Evolutionary conservation across 2,113 vertebrate genomes (phyloP), one percentile per base, ranked within the genome.

Genomic region (Cryptotis parvus): DNA sequence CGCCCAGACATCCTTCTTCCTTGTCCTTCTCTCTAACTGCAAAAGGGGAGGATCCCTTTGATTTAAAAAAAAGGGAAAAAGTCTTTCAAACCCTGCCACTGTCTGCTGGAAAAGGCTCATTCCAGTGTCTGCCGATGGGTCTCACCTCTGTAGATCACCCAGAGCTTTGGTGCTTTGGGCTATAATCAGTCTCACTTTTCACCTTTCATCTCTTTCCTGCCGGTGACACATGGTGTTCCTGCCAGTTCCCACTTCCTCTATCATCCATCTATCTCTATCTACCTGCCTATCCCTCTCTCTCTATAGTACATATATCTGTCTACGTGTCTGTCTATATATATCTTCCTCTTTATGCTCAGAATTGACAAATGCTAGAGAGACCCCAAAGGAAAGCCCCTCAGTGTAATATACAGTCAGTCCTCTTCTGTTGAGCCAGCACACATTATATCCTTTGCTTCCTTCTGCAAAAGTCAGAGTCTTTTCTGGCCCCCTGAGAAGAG

Each of bases 161-260:
- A 2, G 73, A 45, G 78, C 77, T 80, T 79, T 87, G 77, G 89
- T 89, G 78, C 95, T 92, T 86, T 88, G 87, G 85, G 88, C 72
- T 95, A 49, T 91, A 90, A 94, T 94, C 95, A 81, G 85, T 84
- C 90, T 94, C 79, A 33, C 74, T 93, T 88, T 91, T 95, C 88
- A 93, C 88, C 93, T 92, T 94, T 94, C 92, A 93, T 93, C 95
- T 88, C 76, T 94, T 90, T 93, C 76, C 83, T 90, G 79, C 84
- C 22, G 4, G 87, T 31, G 76, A 94, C 76, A 94, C 90, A 89
- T 72, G 93, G 84, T 88, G 75, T 94, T 79, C 91, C 85, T 91
- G 96, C 90, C 95, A 94, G 93, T 72, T 94, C 73, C 75, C 29
- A 92, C 94, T 95, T 94, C 92, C 93, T 94, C 84, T 84, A 35